phyloP scores from a whole-genome alignment of 2,888 invertebrate genomes.

The Seira ritae region DNA sequence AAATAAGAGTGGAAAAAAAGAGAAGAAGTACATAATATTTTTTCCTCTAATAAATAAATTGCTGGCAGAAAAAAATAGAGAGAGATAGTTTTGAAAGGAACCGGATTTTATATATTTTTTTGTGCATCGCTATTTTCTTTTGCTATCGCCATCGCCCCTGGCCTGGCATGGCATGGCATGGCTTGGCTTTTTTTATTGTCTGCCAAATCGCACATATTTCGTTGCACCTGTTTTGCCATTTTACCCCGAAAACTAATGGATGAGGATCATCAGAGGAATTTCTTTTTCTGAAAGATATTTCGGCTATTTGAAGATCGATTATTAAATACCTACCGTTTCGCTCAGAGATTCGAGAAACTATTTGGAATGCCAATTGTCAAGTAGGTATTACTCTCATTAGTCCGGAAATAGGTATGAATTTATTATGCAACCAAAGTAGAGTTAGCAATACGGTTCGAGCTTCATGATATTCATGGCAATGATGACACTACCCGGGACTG shows the following conservation, averaged over 20 bases:
- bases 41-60: slow-evolving; percentile 51
- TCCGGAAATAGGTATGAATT: no score
- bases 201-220: slow-evolving; percentile 1
- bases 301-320: background rate
- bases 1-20: background rate
- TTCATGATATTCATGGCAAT: no score
- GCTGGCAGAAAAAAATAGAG: slow-evolving; percentile 20
- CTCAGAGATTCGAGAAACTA: no score
- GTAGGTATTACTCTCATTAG: no score
- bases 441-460: no score
- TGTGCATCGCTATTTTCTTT: no score
- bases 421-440: no score
- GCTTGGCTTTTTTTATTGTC: slow-evolving; percentile 16
- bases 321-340: no score
- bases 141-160: slow-evolving; percentile 41
- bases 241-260: slow-evolving; percentile 13
- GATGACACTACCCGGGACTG: no score
- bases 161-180: no score
- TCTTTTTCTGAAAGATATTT: background rate
- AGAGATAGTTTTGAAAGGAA: slow-evolving; percentile 52
- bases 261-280: background rate
- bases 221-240: slow-evolving; percentile 10
- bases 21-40: no score
- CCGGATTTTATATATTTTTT: slow-evolving; percentile 59
- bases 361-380: no score